Base-by-base conservation (phyloP, 2,113 vertebrate genomes). In the Zapornia atra region DNA sequence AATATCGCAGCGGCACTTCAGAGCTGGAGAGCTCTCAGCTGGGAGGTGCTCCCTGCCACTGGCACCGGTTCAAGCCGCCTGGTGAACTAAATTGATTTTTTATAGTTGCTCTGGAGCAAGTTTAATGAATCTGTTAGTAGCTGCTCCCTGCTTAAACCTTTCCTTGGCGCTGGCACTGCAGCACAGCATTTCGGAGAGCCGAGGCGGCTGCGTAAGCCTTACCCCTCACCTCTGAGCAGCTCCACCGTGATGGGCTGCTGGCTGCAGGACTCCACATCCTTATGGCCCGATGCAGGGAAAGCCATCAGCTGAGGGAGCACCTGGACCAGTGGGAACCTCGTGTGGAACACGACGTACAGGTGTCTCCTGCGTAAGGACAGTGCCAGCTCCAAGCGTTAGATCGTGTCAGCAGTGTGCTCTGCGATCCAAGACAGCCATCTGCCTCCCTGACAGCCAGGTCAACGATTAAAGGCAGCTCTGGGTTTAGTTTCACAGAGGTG, bases 41-140 rank as follows among this genome's bases (percentile, higher is more conserved):
- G 91, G 96, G 97, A 97, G 95, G 75, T 84, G 86, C 92, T 96
- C 92, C 90, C 97, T 63, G 97, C 97, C 97, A 92, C 90, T 98
- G 98, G 98, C 98, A 91, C 92, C 69, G 6, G 86, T 97, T 98
- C 98, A 98, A 98, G 96, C 95, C 53, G 86, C 98, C 98, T 97
- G 97, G 97, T 97, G 98, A 98, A 98, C 98, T 98, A 98, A 98
- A 98, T 98, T 98, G 98, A 98, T 98, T 98, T 98, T 98, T 98
- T 98, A 98, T 98, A 97, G 97, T 96, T 98, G 98, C 98, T 98
- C 97, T 97, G 98, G 98, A 98, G 97, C 95, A 94, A 96, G 96
- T 97, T 98, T 98, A 98, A 98, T 98, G 98, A 98, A 98, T 98
- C 98, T 97, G 98, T 98, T 98, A 98, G 98, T 98, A 94, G 97